Evolutionary conservation across 2,113 vertebrate species (phyloP), one percentile per base, ranked within the genome.

Genomic region (Talpa occidentalis): DNA sequence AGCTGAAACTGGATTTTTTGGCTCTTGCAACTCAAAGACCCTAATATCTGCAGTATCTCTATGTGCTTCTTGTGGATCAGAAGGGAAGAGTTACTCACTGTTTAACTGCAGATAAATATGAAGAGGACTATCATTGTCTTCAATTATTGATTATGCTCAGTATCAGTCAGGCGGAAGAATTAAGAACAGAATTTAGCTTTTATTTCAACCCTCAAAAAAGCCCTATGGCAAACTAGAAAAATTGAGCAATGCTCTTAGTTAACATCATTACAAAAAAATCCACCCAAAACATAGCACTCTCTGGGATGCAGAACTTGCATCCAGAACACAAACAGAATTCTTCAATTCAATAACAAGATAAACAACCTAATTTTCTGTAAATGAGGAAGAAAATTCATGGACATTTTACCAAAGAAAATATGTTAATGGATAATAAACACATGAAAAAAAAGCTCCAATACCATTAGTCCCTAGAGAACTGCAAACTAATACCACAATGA

Each of bases 361-460:
- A 15, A 89, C 49, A 10, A 82, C 35, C 8, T 24, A 91, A 35
- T 88, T 72, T 47, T 81, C 69, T 70, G 52, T 92, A 82, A 95
- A 88, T 40, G 6, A 28, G 59, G 16, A 82, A 91, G 89, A 86
- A 42, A 52, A 69, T n/a, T 77, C 5, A 54, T 42, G 74, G 28
- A 88, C 66, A 88, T 44, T 78, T 85, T 77, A 95, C 37, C 40
- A 70, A 67, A 64, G 35, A 52, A 91, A 49, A 72, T 62, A 66
- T 1, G 10, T 70, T 10, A 80, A 84, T 77, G 60, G 16, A 16
- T 62, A 56, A 76, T 14, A 77, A 89, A 28, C n/a, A 77, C 37
- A 66, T 17, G 60, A 66, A 89, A 79, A 44, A 94, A 76, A 82
- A 67, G 70, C 14, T 37, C 28, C 42, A 52, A 74, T 37, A 64